Evolutionary conservation across 2,888 invertebrate genomes (phyloP).

Genomic region (Mimachlamys varia): DNA sequence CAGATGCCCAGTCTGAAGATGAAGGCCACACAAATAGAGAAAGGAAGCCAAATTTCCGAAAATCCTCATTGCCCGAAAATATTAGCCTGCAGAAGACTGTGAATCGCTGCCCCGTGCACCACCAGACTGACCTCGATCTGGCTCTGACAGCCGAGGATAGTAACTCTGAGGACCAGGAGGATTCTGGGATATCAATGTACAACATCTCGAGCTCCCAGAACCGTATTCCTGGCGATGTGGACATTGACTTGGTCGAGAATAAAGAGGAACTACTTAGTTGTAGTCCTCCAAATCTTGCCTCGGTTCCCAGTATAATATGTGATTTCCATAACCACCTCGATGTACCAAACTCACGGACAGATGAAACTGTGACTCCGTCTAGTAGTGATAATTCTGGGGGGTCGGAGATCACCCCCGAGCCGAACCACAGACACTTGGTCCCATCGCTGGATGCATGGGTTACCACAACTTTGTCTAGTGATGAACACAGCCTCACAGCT

Average conservation of each 20-base stretch:
- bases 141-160: not conserved
- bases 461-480: not conserved
- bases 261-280: slow-evolving; percentile 51
- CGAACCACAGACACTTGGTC: not conserved
- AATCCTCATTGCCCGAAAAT: not conserved
- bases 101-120: not conserved
- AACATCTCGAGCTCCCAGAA: slow-evolving; percentile 22
- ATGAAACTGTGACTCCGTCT: slow-evolving; percentile 65
- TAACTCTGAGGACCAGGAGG: slow-evolving; percentile 48
- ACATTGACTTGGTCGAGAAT: slow-evolving; percentile 48
- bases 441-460: slow-evolving; percentile 11
- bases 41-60: slow-evolving; percentile 21
- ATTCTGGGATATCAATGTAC: slow-evolving; percentile 52
- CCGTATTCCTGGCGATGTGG: slow-evolving; percentile 50
- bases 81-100: not conserved
- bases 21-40: slow-evolving; percentile 7
- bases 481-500: not conserved
- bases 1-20: slow-evolving; percentile 31
- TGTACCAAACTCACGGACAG: slow-evolving; percentile 52
- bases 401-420: slow-evolving; percentile 56
- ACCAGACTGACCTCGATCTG: not conserved
- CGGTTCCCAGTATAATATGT: slow-evolving; percentile 67
- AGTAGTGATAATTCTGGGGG: slow-evolving; percentile 73
- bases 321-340: slow-evolving; percentile 51
- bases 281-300: slow-evolving; percentile 57